These are phyloP conservation scores for Candoia aspera DNA, from an alignment of 2,113 vertebrate genomes.

Conservation along the genomic window DNA sequence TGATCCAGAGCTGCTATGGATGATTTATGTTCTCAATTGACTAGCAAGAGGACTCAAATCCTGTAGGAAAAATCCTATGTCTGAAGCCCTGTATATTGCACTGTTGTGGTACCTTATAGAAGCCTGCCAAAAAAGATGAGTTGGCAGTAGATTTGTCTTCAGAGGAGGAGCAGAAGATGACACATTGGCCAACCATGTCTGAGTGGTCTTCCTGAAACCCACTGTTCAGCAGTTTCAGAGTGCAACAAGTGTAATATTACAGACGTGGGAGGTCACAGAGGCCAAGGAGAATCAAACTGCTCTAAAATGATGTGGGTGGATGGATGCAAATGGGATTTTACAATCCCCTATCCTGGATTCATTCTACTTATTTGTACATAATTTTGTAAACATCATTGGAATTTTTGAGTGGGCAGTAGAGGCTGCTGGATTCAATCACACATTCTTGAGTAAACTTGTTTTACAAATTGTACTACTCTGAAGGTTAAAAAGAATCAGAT, in stretches of 20 bases:
- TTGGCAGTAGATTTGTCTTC: neutral
- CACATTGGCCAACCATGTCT: neutral
- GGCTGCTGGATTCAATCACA: neutral
- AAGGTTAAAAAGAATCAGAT: neutral
- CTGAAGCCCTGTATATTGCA: neutral
- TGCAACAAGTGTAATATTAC: neutral
- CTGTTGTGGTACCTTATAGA: neutral
- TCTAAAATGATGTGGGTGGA: neutral
- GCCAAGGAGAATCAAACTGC: neutral
- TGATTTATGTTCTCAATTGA: neutral
- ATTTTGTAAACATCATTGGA: neutral
- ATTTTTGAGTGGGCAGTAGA: neutral
- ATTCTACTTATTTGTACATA: neutral
- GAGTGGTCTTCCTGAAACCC: neutral
- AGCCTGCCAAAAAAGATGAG: neutral
- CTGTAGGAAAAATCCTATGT: neutral
- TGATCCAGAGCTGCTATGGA: neutral
- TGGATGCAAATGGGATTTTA: neutral
- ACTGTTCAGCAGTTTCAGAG: neutral
- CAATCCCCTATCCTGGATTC: neutral
- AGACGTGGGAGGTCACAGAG: neutral
- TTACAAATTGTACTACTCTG: neutral
- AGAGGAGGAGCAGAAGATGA: constrained; percentile 5
- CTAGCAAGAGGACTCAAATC: too few relatives aligned
- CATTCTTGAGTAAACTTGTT: neutral